These are phyloP conservation scores for Psittacula cyanocephala DNA, from an alignment of 2,113 vertebrate species.

Conservation along the genomic window DNA sequence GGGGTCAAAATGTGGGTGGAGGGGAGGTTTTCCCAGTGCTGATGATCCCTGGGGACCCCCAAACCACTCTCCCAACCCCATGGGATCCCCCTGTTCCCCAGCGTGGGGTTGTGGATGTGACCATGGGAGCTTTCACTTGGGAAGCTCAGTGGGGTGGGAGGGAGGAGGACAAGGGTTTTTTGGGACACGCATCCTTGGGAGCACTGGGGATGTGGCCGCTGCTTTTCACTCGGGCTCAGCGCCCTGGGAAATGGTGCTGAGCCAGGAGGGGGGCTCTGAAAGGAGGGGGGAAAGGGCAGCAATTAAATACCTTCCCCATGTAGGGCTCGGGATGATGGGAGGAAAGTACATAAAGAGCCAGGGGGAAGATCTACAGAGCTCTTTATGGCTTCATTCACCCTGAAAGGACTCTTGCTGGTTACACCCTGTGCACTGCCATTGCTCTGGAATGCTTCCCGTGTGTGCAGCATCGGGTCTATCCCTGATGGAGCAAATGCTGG, in stretches of 20 bases:
- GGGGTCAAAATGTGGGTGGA: not conserved
- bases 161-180: not conserved
- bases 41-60: not conserved
- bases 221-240: not conserved
- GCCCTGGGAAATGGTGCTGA: not conserved
- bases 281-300: not conserved
- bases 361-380: not conserved
- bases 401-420: not conserved
- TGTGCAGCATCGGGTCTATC: fast-evolving
- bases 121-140: fast-evolving
- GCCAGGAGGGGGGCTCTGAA: not conserved
- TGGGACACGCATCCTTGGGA: not conserved
- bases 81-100: not conserved
- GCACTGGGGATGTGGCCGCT: fast-evolving
- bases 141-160: not conserved
- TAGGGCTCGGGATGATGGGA: not conserved
- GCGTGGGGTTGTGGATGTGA: fast-evolving
- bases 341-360: not conserved
- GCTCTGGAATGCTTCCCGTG: not conserved
- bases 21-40: not conserved
- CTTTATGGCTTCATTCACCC: not conserved
- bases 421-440: not conserved
- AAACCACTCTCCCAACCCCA: not conserved
- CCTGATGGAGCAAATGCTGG: not conserved
- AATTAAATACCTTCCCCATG: not conserved